Base-by-base conservation (phyloP, 2,888 invertebrate species). In the Himalopsyche japonica region DNA sequence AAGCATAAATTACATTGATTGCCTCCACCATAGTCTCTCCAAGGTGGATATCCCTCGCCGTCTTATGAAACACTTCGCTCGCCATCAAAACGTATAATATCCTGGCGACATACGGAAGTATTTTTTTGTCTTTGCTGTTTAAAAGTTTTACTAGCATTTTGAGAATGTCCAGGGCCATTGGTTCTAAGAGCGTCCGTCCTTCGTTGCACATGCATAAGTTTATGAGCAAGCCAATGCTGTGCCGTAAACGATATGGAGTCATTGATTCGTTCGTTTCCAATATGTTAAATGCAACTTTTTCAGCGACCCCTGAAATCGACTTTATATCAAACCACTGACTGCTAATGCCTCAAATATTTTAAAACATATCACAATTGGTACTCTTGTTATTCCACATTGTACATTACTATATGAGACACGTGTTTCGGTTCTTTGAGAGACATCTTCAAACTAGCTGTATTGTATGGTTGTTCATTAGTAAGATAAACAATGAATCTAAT, bases 151-250 rank as follows among this genome's bases (percentile, higher is more conserved):
- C 86, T n/a, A 90, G 82, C n/a, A 90, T 85, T 7, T 86, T 82
- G 3, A 89, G 87, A 12, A 89, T 87, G 48, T 88, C 88, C 15
- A 84, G 84, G 27, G 88, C 87, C 78, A 88, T 87, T 32, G 86
- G 82, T 20, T 87, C 87, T 70, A 88, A 87, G n/a, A 87, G 85
- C 20, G 86, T 81, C 81, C 88, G 87, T 6, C 94, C 94, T 85
- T 92, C 90, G 32, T 91, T 91, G 87, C 94, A 92, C 48, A 95
- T 90, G 87, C 94, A 94, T 8, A 95, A 90, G 89, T 95, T 95
- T 94, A 95, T 95, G 30, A 95, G 90, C 15, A 95, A 90, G 5
- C 95, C 95, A 10, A 93, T 92, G n/a, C 93, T 91, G 88, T 94
- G 95, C 88, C 95, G 94, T 87, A 95, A 90, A 70, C 93, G 92